These are phyloP conservation scores for Grantiella picta DNA, from an alignment of 2,113 vertebrate genomes.

Conservation along the genomic window DNA sequence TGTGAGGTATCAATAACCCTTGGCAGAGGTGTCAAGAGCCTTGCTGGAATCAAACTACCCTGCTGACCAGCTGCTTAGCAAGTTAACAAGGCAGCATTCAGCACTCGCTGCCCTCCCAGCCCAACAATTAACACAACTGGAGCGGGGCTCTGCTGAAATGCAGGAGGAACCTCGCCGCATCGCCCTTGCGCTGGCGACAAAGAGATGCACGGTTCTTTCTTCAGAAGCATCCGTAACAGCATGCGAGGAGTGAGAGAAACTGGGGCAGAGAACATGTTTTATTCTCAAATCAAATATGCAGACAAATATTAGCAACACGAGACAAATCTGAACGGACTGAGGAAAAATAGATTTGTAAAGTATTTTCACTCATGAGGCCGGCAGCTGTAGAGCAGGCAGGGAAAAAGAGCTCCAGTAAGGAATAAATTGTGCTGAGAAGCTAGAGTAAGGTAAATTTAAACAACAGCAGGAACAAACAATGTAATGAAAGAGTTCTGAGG, in stretches of 20 bases:
- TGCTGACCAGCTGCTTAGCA: conserved; percentile 83
- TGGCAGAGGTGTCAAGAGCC: conserved; percentile 80
- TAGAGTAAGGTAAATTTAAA: conserved; percentile 37
- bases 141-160: conserved; percentile 53
- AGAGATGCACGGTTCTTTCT: conserved; percentile 29
- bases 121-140: conserved; percentile 78
- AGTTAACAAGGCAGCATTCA: conserved; percentile 78
- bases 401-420: not conserved
- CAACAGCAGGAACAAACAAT: conserved; percentile 38
- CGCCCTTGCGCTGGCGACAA: not conserved
- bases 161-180: conserved; percentile 11
- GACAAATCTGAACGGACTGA: not conserved
- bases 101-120: conserved; percentile 47
- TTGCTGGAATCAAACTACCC: conserved; percentile 78
- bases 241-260: not conserved
- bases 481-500: conserved; percentile 41
- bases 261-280: not conserved
- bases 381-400: not conserved
- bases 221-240: not conserved
- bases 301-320: not conserved
- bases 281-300: not conserved
- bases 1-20: conserved; percentile 83
- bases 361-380: not conserved
- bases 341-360: not conserved
- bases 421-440: not conserved